Evolutionary conservation across 2,113 vertebrate genomes (phyloP).

Genomic region (Nerophis ophidion): DNA sequence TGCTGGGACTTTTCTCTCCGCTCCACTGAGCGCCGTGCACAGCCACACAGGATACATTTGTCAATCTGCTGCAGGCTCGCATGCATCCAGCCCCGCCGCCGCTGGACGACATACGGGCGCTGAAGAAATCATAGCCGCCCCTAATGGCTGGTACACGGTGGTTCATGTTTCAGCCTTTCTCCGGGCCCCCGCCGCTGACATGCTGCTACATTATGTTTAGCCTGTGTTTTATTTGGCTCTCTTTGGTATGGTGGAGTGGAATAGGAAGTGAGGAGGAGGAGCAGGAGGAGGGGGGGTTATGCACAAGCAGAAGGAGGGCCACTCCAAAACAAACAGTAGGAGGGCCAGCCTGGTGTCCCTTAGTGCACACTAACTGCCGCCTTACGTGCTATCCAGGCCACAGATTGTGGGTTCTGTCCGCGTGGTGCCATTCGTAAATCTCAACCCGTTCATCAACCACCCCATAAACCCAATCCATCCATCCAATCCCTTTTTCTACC

Average conservation of each 20-base stretch:
- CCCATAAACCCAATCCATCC: too few species aligned
- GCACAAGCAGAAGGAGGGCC: conserved; percentile 47
- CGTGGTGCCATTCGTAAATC: conserved; percentile 38
- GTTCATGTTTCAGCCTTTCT: conserved; percentile 65
- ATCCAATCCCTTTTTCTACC: too few species aligned
- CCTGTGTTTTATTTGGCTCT: conserved; percentile 70
- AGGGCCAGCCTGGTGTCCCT: conserved; percentile 38
- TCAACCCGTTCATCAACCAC: conserved; percentile 40
- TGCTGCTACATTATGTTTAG: conserved; percentile 70
- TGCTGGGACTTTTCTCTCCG: conserved; percentile 68
- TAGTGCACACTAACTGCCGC: conserved; percentile 30
- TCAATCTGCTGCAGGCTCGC: conserved; percentile 57
- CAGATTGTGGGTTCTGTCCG: conserved; percentile 41
- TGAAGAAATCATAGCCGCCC: conserved; percentile 57
- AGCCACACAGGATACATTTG: conserved; percentile 67
- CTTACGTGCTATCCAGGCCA: conserved; percentile 17
- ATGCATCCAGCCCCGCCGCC: conserved; percentile 19
- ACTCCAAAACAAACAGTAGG: conserved; percentile 61
- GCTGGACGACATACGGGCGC: conserved; percentile 56
- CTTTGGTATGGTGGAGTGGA: conserved; percentile 58
- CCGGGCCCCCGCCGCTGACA: conserved; percentile 57
- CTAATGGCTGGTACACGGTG: conserved; percentile 64
- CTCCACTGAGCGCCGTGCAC: conserved; percentile 66
- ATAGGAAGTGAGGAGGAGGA: conserved; percentile 46
- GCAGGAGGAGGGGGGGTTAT: conserved; percentile 22